Base-by-base conservation (phyloP, 2,888 invertebrate genomes). In the Alsophila aescularia region DNA sequence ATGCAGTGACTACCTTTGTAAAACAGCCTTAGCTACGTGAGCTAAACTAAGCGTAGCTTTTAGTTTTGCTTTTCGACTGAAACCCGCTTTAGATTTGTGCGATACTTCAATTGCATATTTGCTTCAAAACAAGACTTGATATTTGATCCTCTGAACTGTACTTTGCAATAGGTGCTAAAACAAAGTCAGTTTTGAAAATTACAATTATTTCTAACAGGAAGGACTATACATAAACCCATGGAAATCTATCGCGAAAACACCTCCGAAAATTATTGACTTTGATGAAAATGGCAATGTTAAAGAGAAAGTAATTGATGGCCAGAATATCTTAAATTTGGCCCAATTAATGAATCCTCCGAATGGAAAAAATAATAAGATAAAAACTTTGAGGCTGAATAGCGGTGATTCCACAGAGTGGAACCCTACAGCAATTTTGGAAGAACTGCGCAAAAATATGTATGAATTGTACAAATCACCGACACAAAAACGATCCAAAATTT, bases 141-240 rank as follows among this genome's bases (percentile, higher is more conserved):
- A n/a, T n/a, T n/a, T n/a, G n/a, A n/a, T n/a, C n/a, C n/a, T n/a
- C n/a, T n/a, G n/a, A n/a, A n/a, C n/a, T n/a, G n/a, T n/a, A n/a
- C n/a, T n/a, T n/a, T n/a, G n/a, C n/a, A n/a, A n/a, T n/a, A n/a
- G n/a, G n/a, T n/a, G n/a, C n/a, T n/a, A n/a, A n/a, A n/a, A n/a
- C n/a, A n/a, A n/a, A n/a, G n/a, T n/a, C n/a, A n/a, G n/a, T n/a
- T n/a, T 31, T 2, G 2, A 10, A 31, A 3, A 31, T 31, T 7
- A n/a, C 31, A 40, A 13, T 27, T 7, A 27, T 41, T 41, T 41
- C 16, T 41, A 31, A 10, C 16, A 14, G 15, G 15, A 54, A 8
- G 24, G 7, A 43, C 51, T 69, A 18, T 83, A 74, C 69, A 43
- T 81, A 1, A 83, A 62, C 64, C 87, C 87, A 31, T 89, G 89